Base-by-base conservation (phyloP, 2,797 vertebrate genomes). In the Dallia pectoralis region DNA sequence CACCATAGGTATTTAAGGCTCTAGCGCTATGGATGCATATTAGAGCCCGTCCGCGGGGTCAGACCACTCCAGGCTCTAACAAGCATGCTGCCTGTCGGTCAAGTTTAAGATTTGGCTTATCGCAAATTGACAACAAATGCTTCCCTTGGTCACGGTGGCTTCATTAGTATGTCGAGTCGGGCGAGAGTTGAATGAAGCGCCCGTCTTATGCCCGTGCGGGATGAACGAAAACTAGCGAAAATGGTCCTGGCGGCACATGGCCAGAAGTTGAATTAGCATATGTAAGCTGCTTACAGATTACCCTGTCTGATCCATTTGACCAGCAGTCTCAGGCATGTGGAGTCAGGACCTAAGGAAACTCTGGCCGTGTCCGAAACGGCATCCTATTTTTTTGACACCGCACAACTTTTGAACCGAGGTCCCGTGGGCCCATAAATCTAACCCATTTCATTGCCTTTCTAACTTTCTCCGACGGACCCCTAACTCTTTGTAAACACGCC, bases 401-500 rank as follows among this genome's bases (percentile, higher is more conserved):
- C n/a, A 56, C 53, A 9, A 56, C 53, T 56, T 56, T 56, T 11
- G 53, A 56, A 14, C 14, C 9, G 40, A 44, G 40, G n/a, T n/a
- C 40, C 40, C 14, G 14, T 44, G 40, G 12, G 40, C 40, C 40
- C 40, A 44, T 22, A 69, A 33, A 69, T 69, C 29, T 53, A 29
- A 51, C 14, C 8, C 12, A 53, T 53, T 51, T 69, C 49, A 69
- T 51, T 19, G 47, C 29, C 67, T n/a, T 12, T 8, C 30, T 30
- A 47, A 69, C 67, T 69, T 6, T 44, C 15, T 69, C 47, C 14
- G 48, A 27, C 7, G 47, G 67, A 69, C 7, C 15, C 29, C 67
- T 69, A 69, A 44, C 47, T 51, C 27, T 51, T 44, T 27, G 25
- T 69, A 29, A 69, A 51, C 32, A 47, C n/a, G 47, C 67, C 29